Evolutionary conservation across 2,888 invertebrate genomes (phyloP), one percentile per base, ranked within the genome.

Genomic region (Trichogramma dendrolimi): DNA sequence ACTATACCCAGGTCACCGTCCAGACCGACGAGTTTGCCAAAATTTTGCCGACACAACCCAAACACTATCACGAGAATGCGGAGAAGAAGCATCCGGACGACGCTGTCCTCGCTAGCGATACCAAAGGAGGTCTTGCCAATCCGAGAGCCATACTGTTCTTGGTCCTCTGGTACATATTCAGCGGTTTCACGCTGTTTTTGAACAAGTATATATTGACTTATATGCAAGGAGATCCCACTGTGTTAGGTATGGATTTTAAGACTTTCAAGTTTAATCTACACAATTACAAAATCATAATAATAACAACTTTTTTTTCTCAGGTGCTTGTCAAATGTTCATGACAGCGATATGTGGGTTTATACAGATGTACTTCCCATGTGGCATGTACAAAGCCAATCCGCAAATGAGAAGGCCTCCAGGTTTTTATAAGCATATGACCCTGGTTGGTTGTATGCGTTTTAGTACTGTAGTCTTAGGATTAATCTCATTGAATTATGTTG

Each of bases 121-220:
- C 71, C 10, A 80, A 79, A 67, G 71, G 84, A 63, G 87, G 87
- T 39, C 77, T 87, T 58, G 79, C 81, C 51, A 85, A 85, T 73
- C 77, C 84, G 44, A 78, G 86, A 71, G 87, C 87, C 40, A 75
- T 86, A 51, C 75, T 84, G 67, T 87, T 87, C 75, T 77, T 87
- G 49, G 75, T 85, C 55, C 76, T 89, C 64, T 90, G 90, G 90
- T 90, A 90, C 73, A 82, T 90, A 72, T 90, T 91, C 76, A 89
- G 89, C 75, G 88, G 87, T 6, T 88, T 87, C 74, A 90, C 90
- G 2, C 80, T 91, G 56, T 90, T 91, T 77, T 80, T 89, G 63
- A 90, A 91, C 79, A 91, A 90, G 75, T 89, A 89, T 74, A 89
- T 90, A 71, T 79, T 91, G 63, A 84, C 87, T 0, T 88, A 86